These are phyloP conservation scores for Myrmecobius fasciatus DNA, from an alignment of 2,113 vertebrate genomes.

Conservation along the genomic window DNA sequence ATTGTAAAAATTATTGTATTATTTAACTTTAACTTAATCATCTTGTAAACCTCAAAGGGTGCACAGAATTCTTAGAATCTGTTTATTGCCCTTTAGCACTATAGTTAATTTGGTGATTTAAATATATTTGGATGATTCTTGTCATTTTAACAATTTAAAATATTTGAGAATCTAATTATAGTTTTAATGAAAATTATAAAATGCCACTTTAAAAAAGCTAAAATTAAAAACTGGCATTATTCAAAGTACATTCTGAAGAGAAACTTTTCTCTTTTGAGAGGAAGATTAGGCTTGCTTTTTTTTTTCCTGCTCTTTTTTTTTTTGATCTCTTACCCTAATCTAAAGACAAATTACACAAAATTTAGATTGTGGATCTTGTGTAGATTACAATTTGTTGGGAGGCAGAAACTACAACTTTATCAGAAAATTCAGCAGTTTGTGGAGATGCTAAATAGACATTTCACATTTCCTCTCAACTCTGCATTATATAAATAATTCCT, in stretches of 20 bases:
- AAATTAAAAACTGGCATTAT: neutral
- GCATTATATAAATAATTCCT: neutral
- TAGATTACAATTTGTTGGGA: neutral
- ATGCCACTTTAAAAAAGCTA: neutral
- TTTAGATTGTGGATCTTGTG: neutral
- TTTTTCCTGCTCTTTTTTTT: neutral
- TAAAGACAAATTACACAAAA: neutral
- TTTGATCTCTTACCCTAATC: neutral
- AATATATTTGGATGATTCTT: slow-evolving; percentile 1
- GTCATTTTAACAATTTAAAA: slow-evolving; percentile 31
- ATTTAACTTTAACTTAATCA: slow-evolving; percentile 54
- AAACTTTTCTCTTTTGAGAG: neutral
- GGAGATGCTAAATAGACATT: neutral
- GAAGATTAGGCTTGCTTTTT: neutral
- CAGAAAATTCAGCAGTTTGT: neutral
- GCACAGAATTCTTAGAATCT: slow-evolving; percentile 21
- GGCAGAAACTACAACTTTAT: neutral
- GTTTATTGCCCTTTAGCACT: slow-evolving; percentile 20
- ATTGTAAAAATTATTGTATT: slow-evolving; percentile 63
- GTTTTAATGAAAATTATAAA: slow-evolving; percentile 28
- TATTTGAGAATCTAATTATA: slow-evolving; percentile 25
- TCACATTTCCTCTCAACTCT: neutral
- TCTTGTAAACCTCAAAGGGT: slow-evolving; percentile 16
- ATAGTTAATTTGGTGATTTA: slow-evolving; percentile 7
- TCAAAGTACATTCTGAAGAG: neutral